Evolutionary conservation across 2,113 vertebrate species (phyloP), one percentile per base, ranked within the genome.

Genomic region (Cheilinus undulatus): DNA sequence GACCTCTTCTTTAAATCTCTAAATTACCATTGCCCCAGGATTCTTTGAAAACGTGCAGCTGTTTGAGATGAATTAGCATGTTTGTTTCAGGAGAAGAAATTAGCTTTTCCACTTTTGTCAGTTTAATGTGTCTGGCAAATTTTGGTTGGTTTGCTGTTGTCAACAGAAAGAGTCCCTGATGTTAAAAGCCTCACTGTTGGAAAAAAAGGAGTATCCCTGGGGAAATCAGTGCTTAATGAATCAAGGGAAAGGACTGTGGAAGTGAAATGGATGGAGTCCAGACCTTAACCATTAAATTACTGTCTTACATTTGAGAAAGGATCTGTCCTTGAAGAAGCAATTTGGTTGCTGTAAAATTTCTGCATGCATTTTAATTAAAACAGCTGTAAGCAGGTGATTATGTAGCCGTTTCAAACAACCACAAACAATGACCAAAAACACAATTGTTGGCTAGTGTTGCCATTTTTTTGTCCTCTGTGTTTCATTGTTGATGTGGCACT

Each of bases 171-270:
- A 26, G 20, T 76, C 30, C 22, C 40, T 65, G 58, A 48, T 67
- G n/a, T 78, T 76, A 73, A 70, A 69, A 72, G 49, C 49, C 40
- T 51, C 66, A 56, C 50, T 65, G 58, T 27, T 69, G 20, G 53
- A n/a, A n/a, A n/a, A 42, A 78, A 82, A 75, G n/a, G 5, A 32
- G 11, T 30, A 8, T 70, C 61, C 73, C 49, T 0, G 10, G 67
- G 75, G 80, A 87, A 84, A 86, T 83, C 0, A 66, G 50, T 46
- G 61, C 49, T n/a, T 42, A 66, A 75, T 70, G 48, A 75, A 72
- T 24, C 72, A 69, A 43, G 7, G 30, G 45, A 76, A 49, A 32
- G 9, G 23, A 68, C 57, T 76, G 19, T 83, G 23, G 59, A 59
- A 66, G 17, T 38, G 62, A 76, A 70, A 76, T 69, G 53, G 52